Conservation (phyloP, 1,140 invertebrate genomes). For the Chironomus tepperi region DNA sequence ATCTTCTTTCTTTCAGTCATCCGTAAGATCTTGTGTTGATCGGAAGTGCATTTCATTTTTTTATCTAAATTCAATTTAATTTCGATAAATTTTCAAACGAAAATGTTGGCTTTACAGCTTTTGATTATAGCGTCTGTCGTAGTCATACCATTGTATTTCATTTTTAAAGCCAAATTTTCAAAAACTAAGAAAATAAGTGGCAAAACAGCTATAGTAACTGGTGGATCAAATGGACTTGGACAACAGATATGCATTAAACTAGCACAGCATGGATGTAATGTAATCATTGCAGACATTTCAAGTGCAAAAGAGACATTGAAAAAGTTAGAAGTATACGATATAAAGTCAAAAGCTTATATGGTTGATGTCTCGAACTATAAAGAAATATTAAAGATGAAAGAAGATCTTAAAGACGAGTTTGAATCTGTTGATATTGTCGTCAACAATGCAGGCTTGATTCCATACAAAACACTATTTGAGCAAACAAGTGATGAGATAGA, state of each 20-base stretch:
- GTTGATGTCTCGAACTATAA: slow-evolving; percentile 27
- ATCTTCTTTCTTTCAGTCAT: too few relatives aligned
- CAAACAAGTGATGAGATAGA: slow-evolving; percentile 37
- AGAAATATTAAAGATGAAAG: not conserved
- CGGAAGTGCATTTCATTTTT: too few relatives aligned
- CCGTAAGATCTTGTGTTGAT: too few relatives aligned
- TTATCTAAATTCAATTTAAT: too few relatives aligned
- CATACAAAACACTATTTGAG: slow-evolving; percentile 35
- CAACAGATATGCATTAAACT: slow-evolving; percentile 36
- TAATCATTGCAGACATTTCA: slow-evolving; percentile 38
- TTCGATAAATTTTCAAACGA: too few relatives aligned
- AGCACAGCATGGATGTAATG: slow-evolving; percentile 35
- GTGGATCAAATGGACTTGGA: slow-evolving; percentile 37
- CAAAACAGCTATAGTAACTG: slow-evolving; percentile 30
- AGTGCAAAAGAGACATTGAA: slow-evolving; percentile 36
- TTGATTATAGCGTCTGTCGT: too few relatives aligned
- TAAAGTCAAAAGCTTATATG: slow-evolving; percentile 36
- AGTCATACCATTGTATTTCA: too few relatives aligned
- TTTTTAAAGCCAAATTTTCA: too few relatives aligned
- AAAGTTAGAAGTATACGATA: slow-evolving; percentile 33
- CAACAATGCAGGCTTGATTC: slow-evolving; percentile 39
- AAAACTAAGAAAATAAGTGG: too few relatives aligned
- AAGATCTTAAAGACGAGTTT: slow-evolving; percentile 37
- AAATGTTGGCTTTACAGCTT: too few relatives aligned
- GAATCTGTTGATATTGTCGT: slow-evolving; percentile 38